Percentiles rank a stretch among this genome's conserved stretches.
These are phyloP conservation scores for Orthosia cruda DNA, from an alignment of 2,888 invertebrate species.

Conservation along the genomic window DNA sequence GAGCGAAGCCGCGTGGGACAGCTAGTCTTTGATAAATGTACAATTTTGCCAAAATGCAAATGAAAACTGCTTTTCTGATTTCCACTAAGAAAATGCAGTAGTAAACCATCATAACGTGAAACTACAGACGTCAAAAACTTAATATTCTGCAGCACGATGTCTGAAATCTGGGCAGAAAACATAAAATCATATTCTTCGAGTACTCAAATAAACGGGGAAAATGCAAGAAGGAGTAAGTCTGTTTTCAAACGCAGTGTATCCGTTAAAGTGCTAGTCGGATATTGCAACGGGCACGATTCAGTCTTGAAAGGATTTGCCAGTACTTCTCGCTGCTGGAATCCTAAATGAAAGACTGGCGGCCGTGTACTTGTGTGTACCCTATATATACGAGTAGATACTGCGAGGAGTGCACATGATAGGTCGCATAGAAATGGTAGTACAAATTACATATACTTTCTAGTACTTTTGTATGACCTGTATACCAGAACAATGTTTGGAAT, in stretches of 20 bases:
- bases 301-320: constrained; percentile 66
- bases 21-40: neutral
- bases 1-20: too few species aligned
- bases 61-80: neutral
- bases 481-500: neutral
- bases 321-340: constrained; percentile 49
- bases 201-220: constrained; percentile 45
- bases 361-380: neutral
- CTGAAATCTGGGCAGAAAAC: constrained; percentile 40
- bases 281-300: constrained; percentile 60
- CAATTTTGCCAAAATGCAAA: neutral
- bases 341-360: constrained; percentile 34
- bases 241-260: constrained; percentile 35
- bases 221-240: constrained; percentile 32
- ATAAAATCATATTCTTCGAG: constrained; percentile 56
- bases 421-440: neutral
- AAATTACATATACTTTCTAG: neutral
- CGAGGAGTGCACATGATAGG: neutral
- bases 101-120: constrained; percentile 10
- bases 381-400: neutral
- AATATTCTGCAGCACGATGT: constrained; percentile 38
- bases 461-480: neutral
- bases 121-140: constrained; percentile 29
- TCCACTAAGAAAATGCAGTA: neutral
- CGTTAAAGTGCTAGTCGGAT: constrained; percentile 44